Evolutionary conservation across 2,888 invertebrate genomes (phyloP).

Genomic region (Leucania comma): DNA sequence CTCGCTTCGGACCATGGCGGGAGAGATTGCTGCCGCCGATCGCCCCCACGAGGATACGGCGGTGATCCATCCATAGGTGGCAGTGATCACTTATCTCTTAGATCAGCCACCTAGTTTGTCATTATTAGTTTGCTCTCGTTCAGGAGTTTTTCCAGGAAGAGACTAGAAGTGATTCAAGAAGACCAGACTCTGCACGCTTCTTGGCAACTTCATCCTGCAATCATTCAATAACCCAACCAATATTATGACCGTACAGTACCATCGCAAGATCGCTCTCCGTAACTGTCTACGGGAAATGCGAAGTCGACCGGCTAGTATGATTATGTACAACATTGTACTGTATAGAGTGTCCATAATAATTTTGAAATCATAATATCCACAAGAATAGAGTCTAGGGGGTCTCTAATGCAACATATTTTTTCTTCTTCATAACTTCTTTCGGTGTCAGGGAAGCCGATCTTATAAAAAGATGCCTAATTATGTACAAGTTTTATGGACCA

Average conservation of each 20-base stretch:
- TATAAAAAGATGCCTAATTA: slow-evolving; percentile 32
- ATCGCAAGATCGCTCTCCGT: neutral
- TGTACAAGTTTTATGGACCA: slow-evolving; percentile 38
- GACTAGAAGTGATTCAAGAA: neutral
- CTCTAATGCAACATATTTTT: slow-evolving; percentile 42
- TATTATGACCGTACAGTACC: neutral
- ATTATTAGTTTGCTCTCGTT: too few relatives aligned
- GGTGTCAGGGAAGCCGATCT: slow-evolving; percentile 25
- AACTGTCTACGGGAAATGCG: slow-evolving; percentile 20
- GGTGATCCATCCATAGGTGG: neutral
- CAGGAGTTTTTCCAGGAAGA: too few relatives aligned
- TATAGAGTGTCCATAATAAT: neutral
- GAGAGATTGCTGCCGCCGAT: too few relatives aligned
- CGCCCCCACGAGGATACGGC: too few relatives aligned
- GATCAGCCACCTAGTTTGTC: neutral
- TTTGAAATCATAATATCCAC: slow-evolving; percentile 23
- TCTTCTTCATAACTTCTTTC: slow-evolving; percentile 25
- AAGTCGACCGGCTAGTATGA: slow-evolving; percentile 21
- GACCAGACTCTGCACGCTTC: neutral
- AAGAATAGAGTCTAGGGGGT: slow-evolving; percentile 30
- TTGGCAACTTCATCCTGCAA: neutral
- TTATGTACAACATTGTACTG: slow-evolving; percentile 26
- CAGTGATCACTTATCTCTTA: neutral
- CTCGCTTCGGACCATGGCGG: too few relatives aligned
- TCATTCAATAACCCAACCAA: neutral